phyloP scores from a whole-genome alignment of 2,113 vertebrate species.

The Aspiorhynchus laticeps region DNA sequence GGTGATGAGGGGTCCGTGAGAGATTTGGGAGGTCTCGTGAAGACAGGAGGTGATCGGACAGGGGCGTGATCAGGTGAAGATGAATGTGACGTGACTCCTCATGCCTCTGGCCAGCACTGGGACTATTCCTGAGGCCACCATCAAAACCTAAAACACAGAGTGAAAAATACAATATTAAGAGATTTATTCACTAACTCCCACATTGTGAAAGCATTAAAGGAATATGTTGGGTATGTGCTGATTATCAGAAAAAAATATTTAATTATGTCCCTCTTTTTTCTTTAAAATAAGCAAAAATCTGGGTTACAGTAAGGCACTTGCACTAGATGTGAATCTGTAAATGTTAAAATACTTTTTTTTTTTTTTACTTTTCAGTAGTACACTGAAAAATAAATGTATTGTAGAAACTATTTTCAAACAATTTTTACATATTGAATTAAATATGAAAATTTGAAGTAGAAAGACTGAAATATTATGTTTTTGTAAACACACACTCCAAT shows the following conservation, averaged over 20 bases:
- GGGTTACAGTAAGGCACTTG: not conserved
- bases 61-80: conserved; percentile 17
- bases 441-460: not conserved
- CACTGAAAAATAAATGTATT: too few relatives aligned
- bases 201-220: not conserved
- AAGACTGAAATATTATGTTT: not conserved
- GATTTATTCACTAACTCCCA: not conserved
- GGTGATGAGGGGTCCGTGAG: conserved; percentile 21
- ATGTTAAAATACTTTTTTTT: not conserved
- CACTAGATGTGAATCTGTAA: not conserved
- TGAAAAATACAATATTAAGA: not conserved
- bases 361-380: not conserved
- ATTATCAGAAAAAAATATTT: not conserved
- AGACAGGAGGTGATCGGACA: not conserved
- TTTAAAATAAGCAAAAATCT: not conserved
- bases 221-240: not conserved
- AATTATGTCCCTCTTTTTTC: not conserved
- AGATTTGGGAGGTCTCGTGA: not conserved
- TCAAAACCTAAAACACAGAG: conserved; percentile 55
- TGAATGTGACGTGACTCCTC: conserved; percentile 16
- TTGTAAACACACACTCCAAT: too few relatives aligned
- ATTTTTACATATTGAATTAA: too few relatives aligned
- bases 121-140: conserved; percentile 17
- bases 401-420: too few relatives aligned
- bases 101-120: not conserved